Base-by-base conservation (phyloP, 2,888 invertebrate species). In the Galeruca laticollis region DNA sequence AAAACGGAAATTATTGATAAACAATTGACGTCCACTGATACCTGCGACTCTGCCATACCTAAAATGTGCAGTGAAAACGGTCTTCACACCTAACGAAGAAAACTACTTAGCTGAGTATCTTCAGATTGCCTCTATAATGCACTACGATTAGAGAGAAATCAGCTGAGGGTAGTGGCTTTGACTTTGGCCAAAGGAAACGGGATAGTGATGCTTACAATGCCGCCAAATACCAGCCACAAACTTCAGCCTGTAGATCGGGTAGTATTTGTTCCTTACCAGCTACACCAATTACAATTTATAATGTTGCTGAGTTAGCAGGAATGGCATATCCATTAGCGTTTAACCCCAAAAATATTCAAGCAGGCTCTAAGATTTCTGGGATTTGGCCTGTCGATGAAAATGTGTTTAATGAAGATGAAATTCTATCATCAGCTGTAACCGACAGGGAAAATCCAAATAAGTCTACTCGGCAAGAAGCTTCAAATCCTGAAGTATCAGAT, bases 301-400 rank as follows among this genome's bases (percentile, higher is more conserved):
- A 77, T 35, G 49, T 77, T n/a, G 72, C 72, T n/a, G 71, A 70
- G 47, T 33, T 71, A 26, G 68, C 72, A 35, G 75, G 74, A 31
- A 71, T 69, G 33, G 69, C 75, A 52, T 77, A 63, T 74, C 71
- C 72, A 56, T 40, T 59, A 15, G 74, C 75, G 26, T 73, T 76
- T 47, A 77, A 74, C 6, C 21, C 73, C 43, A 43, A 49, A 9
- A 76, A 77, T 56, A 40, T 40, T 40, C 40, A 11, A 51, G 61
- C 65, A 11, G 73, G 69, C 15, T 76, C 75, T n/a, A n/a, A 67
- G 59, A 47, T 74, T 20, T 71, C 75, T 64, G n/a, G n/a, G n/a
- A n/a, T n/a, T n/a, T n/a, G n/a, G n/a, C n/a, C n/a, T n/a, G n/a
- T n/a, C n/a, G n/a, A n/a, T n/a, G n/a, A n/a, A n/a, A n/a, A n/a